Percentiles rank a stretch among this genome's conserved stretches.
Evolutionary conservation across 1,140 invertebrate genomes (phyloP).

Genomic region (Sesamia nonagrioides): DNA sequence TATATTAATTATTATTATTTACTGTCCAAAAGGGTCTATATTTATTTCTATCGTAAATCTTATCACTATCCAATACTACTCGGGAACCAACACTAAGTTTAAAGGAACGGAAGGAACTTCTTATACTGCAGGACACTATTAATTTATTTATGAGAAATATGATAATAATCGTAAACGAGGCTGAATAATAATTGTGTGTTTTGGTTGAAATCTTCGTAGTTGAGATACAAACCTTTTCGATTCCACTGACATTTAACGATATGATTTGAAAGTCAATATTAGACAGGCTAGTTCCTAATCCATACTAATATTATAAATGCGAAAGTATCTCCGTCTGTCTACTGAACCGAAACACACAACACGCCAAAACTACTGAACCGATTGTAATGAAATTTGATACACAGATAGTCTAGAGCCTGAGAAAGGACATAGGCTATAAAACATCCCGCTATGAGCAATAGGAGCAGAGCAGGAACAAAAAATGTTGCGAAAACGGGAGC

Average conservation of each 20-base stretch:
- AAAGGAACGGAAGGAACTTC: background rate
- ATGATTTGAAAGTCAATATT: background rate
- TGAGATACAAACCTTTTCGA: background rate
- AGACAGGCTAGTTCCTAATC: background rate
- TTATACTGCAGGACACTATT: conserved; percentile 4
- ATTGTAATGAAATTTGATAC: too few relatives aligned
- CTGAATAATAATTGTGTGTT: conserved; percentile 6
- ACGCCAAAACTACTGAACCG: too few relatives aligned
- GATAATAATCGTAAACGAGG: conserved; percentile 9
- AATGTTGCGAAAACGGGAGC: too few relatives aligned
- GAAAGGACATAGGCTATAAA: too few relatives aligned
- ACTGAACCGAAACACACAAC: too few relatives aligned
- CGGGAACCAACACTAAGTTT: background rate
- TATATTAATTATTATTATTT: too few relatives aligned
- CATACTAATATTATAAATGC: too few relatives aligned
- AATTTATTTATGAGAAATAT: conserved; percentile 25
- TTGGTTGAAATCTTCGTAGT: conserved; percentile 8
- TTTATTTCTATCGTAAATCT: conserved; percentile 1
- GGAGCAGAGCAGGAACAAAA: too few relatives aligned
- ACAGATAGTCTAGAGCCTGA: too few relatives aligned
- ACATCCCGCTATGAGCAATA: too few relatives aligned
- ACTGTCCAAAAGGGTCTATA: background rate
- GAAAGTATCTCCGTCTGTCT: too few relatives aligned
- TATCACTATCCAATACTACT: background rate
- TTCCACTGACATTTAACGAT: background rate